Base-by-base conservation (phyloP, 1,140 invertebrate genomes). In the Hirudo medicinalis region DNA sequence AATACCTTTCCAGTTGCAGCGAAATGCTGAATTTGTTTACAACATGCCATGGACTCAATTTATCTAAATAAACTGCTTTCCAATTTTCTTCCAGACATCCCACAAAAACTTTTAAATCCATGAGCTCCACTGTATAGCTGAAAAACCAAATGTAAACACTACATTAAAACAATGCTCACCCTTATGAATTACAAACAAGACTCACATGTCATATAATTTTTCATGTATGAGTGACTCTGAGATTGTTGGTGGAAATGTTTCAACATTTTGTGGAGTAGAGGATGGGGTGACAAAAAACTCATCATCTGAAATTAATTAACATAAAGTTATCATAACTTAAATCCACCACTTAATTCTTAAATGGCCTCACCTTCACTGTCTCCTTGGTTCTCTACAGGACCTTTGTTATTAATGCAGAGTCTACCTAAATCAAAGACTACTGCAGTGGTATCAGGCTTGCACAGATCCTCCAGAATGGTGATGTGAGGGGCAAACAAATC, bases 401-500 rank as follows among this genome's bases (percentile, higher is more conserved):
- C 29, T 32, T 63, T 63, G 57, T 63, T 63, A 32, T 32, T 63
- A 32, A 63, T 63, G 19, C 77, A 77, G 9, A 84, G 74, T 71
- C 81, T 78, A 36, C 83, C 83, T 57, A 84, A 76, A 74, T 84
- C 82, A 75, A 83, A 78, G 36, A 84, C 79, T 20, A 93, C 87
- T 69, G 95, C 87, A 0, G 87, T 85, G 0, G 90, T 89, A 78
- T 90, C 90, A 32, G 86, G 83, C 77, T 91, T 88, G 49, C 82
- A 84, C 77, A 93, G 90, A 76, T 90, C 87, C 79, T 94, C 91
- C n/a, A 85, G 84, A 54, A 86, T 79, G 74, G 95, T 86, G 71
- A 97, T 91, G 78, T 94, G 91, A 9, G 93, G 93, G 5, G 93
- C 92, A 27, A 90, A 91, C 69, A 97, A 92, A 79, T 95, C 91